Evolutionary conservation across 2,797 vertebrate species (phyloP).

Genomic region (Crocodylus rhombifer): DNA sequence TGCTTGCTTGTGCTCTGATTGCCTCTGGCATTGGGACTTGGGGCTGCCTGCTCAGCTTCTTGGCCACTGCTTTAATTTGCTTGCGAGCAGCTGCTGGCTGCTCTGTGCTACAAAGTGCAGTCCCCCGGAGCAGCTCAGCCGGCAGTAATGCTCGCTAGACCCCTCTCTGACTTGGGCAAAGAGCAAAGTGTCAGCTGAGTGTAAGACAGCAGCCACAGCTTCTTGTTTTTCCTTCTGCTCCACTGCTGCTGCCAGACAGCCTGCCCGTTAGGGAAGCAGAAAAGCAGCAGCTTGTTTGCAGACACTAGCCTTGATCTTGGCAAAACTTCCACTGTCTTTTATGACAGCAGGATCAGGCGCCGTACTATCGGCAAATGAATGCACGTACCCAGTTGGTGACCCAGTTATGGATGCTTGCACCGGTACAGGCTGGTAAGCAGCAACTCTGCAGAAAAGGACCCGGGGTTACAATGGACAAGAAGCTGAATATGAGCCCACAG

Average conservation of each 20-base stretch:
- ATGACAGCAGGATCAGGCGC: not conserved
- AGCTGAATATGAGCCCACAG: too few relatives aligned
- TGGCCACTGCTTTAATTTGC: not conserved
- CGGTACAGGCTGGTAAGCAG: too few relatives aligned
- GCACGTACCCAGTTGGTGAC: accelerated
- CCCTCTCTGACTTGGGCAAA: not conserved
- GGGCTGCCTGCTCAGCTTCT: not conserved
- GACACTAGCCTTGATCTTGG: not conserved
- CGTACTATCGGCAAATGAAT: not conserved
- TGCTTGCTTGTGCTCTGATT: conserved; percentile 66
- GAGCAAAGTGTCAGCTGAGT: accelerated
- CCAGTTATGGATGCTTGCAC: too few relatives aligned
- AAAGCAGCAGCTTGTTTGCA: not conserved
- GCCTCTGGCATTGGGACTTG: not conserved
- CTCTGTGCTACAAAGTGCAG: not conserved
- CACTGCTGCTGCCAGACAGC: not conserved
- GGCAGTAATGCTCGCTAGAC: not conserved
- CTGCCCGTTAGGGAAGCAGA: not conserved
- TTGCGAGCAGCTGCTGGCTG: not conserved
- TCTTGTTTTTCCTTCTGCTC: not conserved
- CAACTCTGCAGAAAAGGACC: too few relatives aligned
- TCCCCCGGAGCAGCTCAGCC: not conserved
- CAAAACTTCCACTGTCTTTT: not conserved
- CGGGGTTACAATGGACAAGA: too few relatives aligned
- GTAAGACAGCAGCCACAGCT: accelerated